Percentiles rank a stretch among this genome's conserved stretches.
phyloP scores from a whole-genome alignment of 1,140 invertebrate genomes.

The Melitaea cinxia region DNA sequence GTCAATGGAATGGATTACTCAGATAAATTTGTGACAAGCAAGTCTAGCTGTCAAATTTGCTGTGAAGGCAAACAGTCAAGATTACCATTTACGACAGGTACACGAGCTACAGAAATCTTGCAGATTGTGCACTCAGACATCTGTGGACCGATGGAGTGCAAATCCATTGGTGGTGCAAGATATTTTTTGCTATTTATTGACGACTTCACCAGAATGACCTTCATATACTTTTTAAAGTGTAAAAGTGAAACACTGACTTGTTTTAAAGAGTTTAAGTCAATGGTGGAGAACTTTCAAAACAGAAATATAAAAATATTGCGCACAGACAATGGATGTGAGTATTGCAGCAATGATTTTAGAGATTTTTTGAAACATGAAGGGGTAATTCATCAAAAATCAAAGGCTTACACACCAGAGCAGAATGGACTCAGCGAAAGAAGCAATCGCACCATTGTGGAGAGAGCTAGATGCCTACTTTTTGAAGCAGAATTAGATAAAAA shows the following conservation, averaged over 20 bases:
- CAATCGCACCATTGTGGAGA: constrained; percentile 41
- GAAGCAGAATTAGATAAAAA: constrained; percentile 14
- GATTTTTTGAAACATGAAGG: constrained; percentile 17
- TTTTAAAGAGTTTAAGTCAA: constrained; percentile 6
- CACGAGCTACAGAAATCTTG: neutral
- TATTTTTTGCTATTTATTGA: constrained; percentile 58
- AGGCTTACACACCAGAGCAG: constrained; percentile 15
- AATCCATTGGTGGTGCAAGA: constrained; percentile 45
- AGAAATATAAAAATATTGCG: constrained; percentile 11
- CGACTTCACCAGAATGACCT: constrained; percentile 40
- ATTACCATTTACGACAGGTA: neutral
- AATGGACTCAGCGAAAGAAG: constrained; percentile 62
- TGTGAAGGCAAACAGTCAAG: neutral
- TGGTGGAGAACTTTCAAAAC: constrained; percentile 10
- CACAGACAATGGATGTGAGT: constrained; percentile 35
- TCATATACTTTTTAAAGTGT: constrained; percentile 45
- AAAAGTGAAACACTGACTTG: constrained; percentile 1
- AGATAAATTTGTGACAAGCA: constrained; percentile 18
- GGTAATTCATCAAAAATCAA: constrained; percentile 18
- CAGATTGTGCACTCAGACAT: constrained; percentile 35
- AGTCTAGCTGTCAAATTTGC: neutral
- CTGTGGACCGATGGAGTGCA: constrained; percentile 46
- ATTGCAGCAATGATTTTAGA: constrained; percentile 13
- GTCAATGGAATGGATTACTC: constrained; percentile 26
- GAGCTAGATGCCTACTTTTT: constrained; percentile 16